These are phyloP conservation scores for Brevimyrus niger DNA, from an alignment of 2,113 vertebrate genomes.

Conservation along the genomic window DNA sequence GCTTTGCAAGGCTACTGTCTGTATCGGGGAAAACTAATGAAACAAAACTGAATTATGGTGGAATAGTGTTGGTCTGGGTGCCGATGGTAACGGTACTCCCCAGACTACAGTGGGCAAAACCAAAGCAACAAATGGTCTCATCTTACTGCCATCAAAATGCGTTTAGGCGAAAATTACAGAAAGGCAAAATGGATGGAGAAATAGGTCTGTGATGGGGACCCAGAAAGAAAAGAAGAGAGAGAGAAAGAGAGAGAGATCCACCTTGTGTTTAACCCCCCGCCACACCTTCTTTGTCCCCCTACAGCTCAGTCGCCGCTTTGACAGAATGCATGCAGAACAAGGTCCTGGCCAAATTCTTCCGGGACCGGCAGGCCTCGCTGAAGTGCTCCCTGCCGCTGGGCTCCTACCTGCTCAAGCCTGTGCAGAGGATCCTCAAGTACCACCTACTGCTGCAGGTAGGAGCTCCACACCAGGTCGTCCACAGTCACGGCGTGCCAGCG, in stretches of 20 bases:
- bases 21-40: neutral
- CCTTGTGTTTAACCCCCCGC: neutral
- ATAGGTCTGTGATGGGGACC: neutral
- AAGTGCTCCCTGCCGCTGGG: conserved; percentile 80
- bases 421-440: conserved; percentile 96
- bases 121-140: neutral
- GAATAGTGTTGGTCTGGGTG: neutral
- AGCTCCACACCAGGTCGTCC: neutral
- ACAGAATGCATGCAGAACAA: conserved; percentile 90
- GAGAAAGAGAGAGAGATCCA: neutral
- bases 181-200: neutral
- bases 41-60: neutral
- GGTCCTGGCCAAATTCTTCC: conserved; percentile 82
- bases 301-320: conserved; percentile 81
- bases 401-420: conserved; percentile 89
- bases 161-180: neutral
- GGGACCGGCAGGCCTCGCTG: conserved; percentile 80
- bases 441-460: conserved; percentile 89
- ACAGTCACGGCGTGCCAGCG: neutral
- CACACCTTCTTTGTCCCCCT: neutral
- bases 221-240: neutral
- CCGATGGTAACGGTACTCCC: neutral
- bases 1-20: neutral
- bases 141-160: neutral
- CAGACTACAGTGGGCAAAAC: neutral